Evolutionary conservation across 37 sponge, comb jelly and placozoan species (phyloP).

Genomic region (Haliclona indistincta): DNA sequence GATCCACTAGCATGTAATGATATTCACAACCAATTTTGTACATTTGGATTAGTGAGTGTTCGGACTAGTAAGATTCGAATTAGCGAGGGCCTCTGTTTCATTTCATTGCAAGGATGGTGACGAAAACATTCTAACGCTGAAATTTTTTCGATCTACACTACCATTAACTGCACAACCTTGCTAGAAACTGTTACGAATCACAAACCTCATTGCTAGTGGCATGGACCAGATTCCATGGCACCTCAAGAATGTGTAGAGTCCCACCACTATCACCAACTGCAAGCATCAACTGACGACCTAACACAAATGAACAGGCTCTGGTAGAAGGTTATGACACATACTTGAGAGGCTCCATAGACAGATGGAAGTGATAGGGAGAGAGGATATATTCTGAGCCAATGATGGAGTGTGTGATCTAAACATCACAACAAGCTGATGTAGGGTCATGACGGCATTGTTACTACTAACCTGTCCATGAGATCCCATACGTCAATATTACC

Average conservation of each 20-base stretch:
- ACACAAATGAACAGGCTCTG: background rate
- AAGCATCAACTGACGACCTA: conserved; percentile 84
- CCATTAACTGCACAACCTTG: background rate
- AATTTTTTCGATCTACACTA: conserved; percentile 10
- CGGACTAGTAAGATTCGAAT: no score
- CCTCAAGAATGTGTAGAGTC: conserved; percentile 91
- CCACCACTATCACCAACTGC: conserved; percentile 94
- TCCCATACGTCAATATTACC: conserved; percentile 99
- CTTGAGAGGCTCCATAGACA: conserved; percentile 67
- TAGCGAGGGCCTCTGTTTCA: no score
- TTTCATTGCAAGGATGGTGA: no score
- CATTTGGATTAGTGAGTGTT: no score
- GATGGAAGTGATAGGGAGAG: conserved; percentile 76
- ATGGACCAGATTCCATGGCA: conserved; percentile 85
- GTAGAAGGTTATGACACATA: conserved; percentile 11
- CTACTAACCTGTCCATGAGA: conserved; percentile 90
- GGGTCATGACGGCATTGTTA: no score
- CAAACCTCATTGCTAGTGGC: conserved; percentile 84
- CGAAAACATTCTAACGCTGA: background rate
- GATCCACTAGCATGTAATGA: no score
- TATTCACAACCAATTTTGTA: no score
- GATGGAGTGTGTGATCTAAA: conserved; percentile 91
- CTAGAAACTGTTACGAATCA: background rate
- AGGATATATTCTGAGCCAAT: conserved; percentile 89
- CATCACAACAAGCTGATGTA: no score